Conservation (phyloP, 1,140 invertebrate genomes). For the Proctacanthus coquilletti region DNA sequence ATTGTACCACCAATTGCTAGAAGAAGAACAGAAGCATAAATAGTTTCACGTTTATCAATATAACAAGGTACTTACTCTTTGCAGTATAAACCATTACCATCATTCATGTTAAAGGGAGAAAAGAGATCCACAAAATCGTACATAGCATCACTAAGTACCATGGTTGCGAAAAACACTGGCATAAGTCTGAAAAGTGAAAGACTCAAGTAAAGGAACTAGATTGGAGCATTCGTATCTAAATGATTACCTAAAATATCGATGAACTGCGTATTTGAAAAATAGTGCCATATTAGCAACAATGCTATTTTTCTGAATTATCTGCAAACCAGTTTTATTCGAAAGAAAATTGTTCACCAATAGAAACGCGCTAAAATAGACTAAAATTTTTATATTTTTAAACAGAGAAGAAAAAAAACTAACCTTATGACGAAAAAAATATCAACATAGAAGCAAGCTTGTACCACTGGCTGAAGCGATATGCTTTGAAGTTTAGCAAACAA, state of each 20-base stretch:
- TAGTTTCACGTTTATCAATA: background rate
- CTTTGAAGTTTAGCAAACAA: conserved; percentile 10
- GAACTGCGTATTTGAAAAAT: conserved; percentile 5
- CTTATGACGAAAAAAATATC: conserved; percentile 13
- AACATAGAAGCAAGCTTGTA: conserved; percentile 11
- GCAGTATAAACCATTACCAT: conserved; percentile 10
- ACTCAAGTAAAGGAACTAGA: background rate
- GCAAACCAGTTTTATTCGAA: conserved; percentile 2
- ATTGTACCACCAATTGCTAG: conserved; percentile 13
- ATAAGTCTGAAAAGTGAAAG: conserved; percentile 13
- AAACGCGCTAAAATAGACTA: conserved; percentile 8
- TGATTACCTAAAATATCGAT: conserved; percentile 10
- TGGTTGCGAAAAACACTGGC: conserved; percentile 10
- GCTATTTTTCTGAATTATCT: conserved; percentile 4
- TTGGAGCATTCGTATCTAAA: background rate
- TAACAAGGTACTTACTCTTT: conserved; percentile 9
- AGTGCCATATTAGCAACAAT: conserved; percentile 8
- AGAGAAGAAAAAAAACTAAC: conserved; percentile 3
- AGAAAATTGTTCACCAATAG: conserved; percentile 11
- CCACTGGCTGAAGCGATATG: conserved; percentile 8
- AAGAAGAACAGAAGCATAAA: conserved; percentile 9
- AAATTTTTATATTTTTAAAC: background rate
- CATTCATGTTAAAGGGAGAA: conserved; percentile 14
- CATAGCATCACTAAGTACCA: conserved; percentile 8
- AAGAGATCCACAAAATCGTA: conserved; percentile 9